A percentile compares a stretch with the other conserved stretches of the same genome.
Evolutionary conservation across 2,113 vertebrate genomes (phyloP).

Genomic region (Mesitornis unicolor): DNA sequence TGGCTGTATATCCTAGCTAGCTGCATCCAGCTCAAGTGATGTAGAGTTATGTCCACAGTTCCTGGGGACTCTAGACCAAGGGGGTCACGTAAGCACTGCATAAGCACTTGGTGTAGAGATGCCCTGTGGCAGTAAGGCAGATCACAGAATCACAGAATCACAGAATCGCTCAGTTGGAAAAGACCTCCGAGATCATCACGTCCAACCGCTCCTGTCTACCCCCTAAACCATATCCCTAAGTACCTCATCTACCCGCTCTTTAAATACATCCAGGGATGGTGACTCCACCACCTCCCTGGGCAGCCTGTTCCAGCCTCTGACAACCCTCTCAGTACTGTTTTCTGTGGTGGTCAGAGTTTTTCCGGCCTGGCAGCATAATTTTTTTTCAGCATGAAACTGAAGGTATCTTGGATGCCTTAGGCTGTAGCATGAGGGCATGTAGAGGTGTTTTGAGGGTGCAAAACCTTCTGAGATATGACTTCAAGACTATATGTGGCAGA

Average conservation of each 20-base stretch:
- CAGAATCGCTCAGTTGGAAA: too few relatives aligned
- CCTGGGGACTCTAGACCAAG: background rate
- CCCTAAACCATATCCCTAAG: too few relatives aligned
- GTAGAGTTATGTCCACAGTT: background rate
- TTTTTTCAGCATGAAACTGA: background rate
- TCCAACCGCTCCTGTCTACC: too few relatives aligned
- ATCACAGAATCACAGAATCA: too few relatives aligned
- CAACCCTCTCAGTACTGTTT: too few relatives aligned
- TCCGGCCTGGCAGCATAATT: background rate
- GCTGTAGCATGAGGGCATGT: background rate
- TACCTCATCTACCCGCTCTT: too few relatives aligned
- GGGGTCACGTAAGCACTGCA: background rate
- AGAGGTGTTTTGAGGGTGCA: background rate
- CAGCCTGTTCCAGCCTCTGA: too few relatives aligned
- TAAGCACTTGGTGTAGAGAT: background rate
- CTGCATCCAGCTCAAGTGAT: background rate
- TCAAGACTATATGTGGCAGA: background rate
- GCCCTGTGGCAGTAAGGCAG: background rate
- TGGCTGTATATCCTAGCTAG: background rate
- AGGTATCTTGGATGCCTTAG: background rate
- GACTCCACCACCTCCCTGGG: too few relatives aligned
- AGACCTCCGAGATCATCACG: too few relatives aligned
- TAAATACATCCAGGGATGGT: too few relatives aligned
- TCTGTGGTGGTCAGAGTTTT: fast-evolving
- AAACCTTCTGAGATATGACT: background rate